Evolutionary conservation across 2,888 invertebrate genomes (phyloP).

Genomic region (Xestia rhomboidea): DNA sequence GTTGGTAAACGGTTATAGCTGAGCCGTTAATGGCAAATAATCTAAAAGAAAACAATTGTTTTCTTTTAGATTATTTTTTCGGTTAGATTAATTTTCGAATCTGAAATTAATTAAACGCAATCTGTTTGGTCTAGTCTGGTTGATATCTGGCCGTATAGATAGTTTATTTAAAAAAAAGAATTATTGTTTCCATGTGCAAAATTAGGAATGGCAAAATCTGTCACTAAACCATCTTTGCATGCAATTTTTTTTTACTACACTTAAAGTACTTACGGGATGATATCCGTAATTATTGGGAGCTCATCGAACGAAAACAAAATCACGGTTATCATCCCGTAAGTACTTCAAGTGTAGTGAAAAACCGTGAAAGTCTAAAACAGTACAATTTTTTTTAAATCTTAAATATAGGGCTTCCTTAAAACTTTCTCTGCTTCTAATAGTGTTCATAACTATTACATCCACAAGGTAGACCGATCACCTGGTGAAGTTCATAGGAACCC

Average conservation of each 20-base stretch:
- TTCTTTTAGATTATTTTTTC: constrained; percentile 17
- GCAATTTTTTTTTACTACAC: neutral
- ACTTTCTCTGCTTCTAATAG: neutral
- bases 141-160: neutral
- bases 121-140: neutral
- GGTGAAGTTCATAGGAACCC: neutral
- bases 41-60: too few species aligned
- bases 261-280: too few species aligned
- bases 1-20: constrained; percentile 15
- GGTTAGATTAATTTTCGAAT: constrained; percentile 15
- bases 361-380: too few species aligned
- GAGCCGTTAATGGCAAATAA: too few species aligned
- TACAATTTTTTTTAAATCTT: too few species aligned
- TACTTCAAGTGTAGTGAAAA: too few species aligned
- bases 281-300: too few species aligned
- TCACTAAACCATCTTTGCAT: neutral
- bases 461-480: neutral
- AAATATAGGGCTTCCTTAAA: too few species aligned
- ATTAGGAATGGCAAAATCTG: neutral
- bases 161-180: neutral
- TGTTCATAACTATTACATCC: neutral
- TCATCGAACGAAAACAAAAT: too few species aligned
- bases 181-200: neutral
- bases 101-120: too few species aligned
- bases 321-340: too few species aligned